phyloP scores from a whole-genome alignment of 1,140 invertebrate genomes.

The Zophobas morio region DNA sequence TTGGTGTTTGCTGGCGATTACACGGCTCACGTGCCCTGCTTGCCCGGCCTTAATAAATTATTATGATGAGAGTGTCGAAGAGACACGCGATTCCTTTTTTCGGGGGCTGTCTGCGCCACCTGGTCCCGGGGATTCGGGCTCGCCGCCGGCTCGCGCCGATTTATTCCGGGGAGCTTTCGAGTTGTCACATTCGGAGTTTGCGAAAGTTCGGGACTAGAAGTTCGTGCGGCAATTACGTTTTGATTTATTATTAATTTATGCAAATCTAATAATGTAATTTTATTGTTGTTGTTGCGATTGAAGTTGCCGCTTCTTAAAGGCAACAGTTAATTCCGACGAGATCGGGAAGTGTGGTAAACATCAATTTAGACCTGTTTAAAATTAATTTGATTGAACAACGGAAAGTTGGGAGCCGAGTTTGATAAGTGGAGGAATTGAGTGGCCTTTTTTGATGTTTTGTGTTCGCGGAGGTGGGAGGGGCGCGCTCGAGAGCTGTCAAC shows the following conservation, averaged over 20 bases:
- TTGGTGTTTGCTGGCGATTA: conserved; percentile 55
- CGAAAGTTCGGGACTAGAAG: conserved; percentile 1
- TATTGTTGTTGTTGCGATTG: conserved; percentile 40
- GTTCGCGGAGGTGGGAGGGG: too few relatives aligned
- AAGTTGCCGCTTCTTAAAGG: conserved; percentile 38
- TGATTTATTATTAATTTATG: conserved; percentile 42
- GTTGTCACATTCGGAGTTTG: neutral
- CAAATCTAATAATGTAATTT: conserved; percentile 42
- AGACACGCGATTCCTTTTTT: conserved; percentile 52
- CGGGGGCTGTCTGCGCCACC: conserved; percentile 11
- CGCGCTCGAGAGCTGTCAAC: too few relatives aligned
- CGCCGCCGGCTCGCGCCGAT: neutral
- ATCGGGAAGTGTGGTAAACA: conserved; percentile 39
- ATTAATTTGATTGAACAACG: conserved; percentile 37
- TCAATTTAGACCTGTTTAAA: conserved; percentile 31
- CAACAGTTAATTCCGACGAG: conserved; percentile 25
- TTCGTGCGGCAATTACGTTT: conserved; percentile 32
- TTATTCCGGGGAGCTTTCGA: neutral
- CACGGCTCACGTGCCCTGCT: conserved; percentile 51
- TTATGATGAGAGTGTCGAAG: conserved; percentile 50
- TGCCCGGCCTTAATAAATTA: conserved; percentile 54
- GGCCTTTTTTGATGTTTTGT: too few relatives aligned
- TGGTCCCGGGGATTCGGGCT: neutral
- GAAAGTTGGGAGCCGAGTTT: conserved; percentile 9
- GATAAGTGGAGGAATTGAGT: conserved; percentile 7